Evolutionary conservation across 2,113 vertebrate genomes (phyloP).

Genomic region (Centrocercus urophasianus): DNA sequence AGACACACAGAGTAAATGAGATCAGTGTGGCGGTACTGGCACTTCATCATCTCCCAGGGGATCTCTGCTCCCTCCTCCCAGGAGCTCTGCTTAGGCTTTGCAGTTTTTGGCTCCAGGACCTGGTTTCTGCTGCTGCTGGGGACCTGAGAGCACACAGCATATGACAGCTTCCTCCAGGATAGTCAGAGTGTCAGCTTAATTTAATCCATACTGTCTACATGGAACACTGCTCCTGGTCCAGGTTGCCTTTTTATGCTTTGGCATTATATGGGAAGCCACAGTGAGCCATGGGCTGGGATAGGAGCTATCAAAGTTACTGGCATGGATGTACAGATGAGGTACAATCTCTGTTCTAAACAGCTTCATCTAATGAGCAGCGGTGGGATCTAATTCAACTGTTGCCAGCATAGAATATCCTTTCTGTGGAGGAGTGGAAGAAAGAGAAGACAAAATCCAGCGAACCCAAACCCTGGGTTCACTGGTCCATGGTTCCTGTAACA

Average conservation of each 20-base stretch:
- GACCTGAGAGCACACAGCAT: accelerated
- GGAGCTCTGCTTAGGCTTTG: neutral
- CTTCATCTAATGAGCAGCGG: accelerated
- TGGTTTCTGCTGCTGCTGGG: neutral
- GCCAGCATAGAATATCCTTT: neutral
- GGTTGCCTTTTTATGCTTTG: neutral
- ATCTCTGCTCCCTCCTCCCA: neutral
- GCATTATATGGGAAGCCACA: neutral
- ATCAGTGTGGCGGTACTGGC: neutral
- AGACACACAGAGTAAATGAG: neutral
- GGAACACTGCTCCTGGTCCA: neutral
- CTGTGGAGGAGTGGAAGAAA: neutral
- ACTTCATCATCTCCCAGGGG: neutral
- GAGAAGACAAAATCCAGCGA: neutral
- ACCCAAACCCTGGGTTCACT: neutral
- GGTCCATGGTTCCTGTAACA: neutral
- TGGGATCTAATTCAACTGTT: neutral
- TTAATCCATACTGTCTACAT: neutral
- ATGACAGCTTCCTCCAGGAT: neutral
- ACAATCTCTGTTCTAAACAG: neutral
- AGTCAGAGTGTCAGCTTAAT: neutral
- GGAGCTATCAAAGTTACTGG: accelerated
- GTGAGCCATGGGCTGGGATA: neutral
- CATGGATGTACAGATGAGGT: neutral
- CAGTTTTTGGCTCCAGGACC: neutral